Evolutionary conservation across 2,113 vertebrate genomes (phyloP), one percentile per base, ranked within the genome.

Genomic region (Rhegmatorhina hoffmannsi): DNA sequence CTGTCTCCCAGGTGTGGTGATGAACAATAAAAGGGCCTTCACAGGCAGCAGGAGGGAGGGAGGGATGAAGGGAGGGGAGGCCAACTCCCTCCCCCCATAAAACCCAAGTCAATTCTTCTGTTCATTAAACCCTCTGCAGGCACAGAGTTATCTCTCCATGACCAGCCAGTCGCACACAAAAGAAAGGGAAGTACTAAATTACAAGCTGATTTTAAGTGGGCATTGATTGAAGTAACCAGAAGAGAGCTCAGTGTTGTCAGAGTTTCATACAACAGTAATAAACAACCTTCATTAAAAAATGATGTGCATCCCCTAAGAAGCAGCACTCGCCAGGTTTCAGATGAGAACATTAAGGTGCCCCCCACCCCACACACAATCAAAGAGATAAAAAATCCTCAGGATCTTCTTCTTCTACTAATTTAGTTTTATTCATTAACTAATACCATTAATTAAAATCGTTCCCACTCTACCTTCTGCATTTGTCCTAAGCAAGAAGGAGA

Each of bases 171-270:
- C 5, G 2, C 70, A 50, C 82, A 92, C 79, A 94, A 87, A 87
- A 87, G 63, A 83, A 46, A 91, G 82, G 81, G 59, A 91, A 95
- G 90, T 67, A 89, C 94, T 95, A 94, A 92, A 94, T 92, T 94
- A 86, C 87, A 66, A 70, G 84, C 62, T 87, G 77, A 77, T 85
- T 97, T 91, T 89, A 94, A 96, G 94, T 55, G 67, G 75, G 63
- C 87, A 95, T 88, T 94, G 95, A 94, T 83, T 91, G 93, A 95
- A 95, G 82, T 47, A 90, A 94, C 84, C 91, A 95, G 90, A 94
- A 94, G 55, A 87, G 67, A 95, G 72, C 75, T 88, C 10, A 49
- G 68, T 28, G 68, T 40, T 90, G 82, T 89, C 87, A 77, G 89
- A 78, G 67, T 67, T 94, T 87, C 87, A 76, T 43, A 26, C 78